phyloP scores from a whole-genome alignment of 2,797 vertebrate species.

The Myripristis murdjan region DNA sequence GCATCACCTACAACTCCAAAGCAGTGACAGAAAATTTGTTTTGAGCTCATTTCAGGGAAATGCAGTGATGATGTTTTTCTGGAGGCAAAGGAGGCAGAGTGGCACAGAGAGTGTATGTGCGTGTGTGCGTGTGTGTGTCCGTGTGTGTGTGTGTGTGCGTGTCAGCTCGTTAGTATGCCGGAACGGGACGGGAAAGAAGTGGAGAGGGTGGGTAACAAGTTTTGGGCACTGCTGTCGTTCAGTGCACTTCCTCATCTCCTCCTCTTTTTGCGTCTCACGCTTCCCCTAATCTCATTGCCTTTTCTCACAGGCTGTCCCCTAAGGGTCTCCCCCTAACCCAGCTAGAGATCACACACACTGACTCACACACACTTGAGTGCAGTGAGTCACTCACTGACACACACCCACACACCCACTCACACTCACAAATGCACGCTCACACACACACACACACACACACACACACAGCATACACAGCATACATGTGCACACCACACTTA shows the following conservation, averaged over 20 bases:
- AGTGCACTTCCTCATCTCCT: constrained; percentile 25
- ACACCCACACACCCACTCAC: constrained; percentile 3
- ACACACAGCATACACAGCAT: constrained; percentile 16
- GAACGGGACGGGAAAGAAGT: constrained; percentile 8
- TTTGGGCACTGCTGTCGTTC: constrained; percentile 32
- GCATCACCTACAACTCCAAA: constrained; percentile 23
- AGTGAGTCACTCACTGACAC: background rate
- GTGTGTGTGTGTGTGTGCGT: background rate
- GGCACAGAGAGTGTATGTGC: constrained; percentile 19
- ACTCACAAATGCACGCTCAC: background rate
- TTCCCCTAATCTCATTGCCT: background rate
- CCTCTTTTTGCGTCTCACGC: constrained; percentile 1
- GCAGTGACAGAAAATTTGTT: constrained; percentile 5
- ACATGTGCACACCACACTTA: constrained; percentile 34
- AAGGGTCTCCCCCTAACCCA: constrained; percentile 30
- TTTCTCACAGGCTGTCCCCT: constrained; percentile 21
- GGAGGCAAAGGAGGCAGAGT: no score
- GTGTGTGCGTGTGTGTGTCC: background rate
- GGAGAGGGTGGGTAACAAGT: constrained; percentile 36
- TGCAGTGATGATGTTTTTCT: background rate
- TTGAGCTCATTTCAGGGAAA: constrained; percentile 7
- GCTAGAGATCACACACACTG: constrained; percentile 31
- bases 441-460: constrained; percentile 19
- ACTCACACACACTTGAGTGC: constrained; percentile 43
- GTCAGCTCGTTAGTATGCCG: constrained; percentile 1